Evolutionary conservation across 2,797 vertebrate species (phyloP).

Genomic region (Orestias chungarensis): DNA sequence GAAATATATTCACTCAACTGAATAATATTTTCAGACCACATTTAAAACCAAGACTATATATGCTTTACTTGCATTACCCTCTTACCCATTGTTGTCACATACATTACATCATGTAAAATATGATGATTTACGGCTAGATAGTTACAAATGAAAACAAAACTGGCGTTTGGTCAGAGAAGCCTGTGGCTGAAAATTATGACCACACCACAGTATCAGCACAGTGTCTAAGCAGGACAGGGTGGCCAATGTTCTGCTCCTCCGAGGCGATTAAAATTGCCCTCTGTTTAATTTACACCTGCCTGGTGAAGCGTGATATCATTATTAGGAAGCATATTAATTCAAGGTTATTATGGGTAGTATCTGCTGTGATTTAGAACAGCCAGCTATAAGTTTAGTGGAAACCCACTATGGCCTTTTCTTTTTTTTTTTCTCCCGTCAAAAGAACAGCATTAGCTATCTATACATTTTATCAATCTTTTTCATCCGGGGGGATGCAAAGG

Average conservation of each 20-base stretch:
- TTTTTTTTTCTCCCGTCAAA: conserved; percentile 1
- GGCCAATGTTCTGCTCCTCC: conserved; percentile 67
- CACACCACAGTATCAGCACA: conserved; percentile 59
- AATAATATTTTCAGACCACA: neutral
- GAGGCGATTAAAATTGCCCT: conserved; percentile 74
- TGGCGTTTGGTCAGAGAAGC: conserved; percentile 74
- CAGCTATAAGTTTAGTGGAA: conserved; percentile 34
- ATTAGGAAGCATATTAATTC: conserved; percentile 68
- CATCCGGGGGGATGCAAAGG: conserved; percentile 49
- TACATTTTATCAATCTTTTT: conserved; percentile 45
- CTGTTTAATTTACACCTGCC: conserved; percentile 68
- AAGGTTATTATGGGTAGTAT: conserved; percentile 66
- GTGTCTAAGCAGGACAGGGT: conserved; percentile 58
- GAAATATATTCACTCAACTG: neutral
- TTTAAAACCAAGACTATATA: neutral
- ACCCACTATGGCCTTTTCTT: conserved; percentile 35
- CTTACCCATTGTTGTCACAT: no score
- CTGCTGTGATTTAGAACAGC: conserved; percentile 53
- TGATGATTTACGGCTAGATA: no score
- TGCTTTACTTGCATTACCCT: neutral
- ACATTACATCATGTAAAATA: neutral
- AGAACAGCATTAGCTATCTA: conserved; percentile 17
- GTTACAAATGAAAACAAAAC: conserved; percentile 45
- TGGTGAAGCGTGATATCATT: conserved; percentile 73
- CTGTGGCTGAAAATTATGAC: conserved; percentile 73